Percentiles rank a stretch among this genome's conserved stretches.
phyloP scores from a whole-genome alignment of 2,888 invertebrate genomes.

The Melinopterus prodromus region DNA sequence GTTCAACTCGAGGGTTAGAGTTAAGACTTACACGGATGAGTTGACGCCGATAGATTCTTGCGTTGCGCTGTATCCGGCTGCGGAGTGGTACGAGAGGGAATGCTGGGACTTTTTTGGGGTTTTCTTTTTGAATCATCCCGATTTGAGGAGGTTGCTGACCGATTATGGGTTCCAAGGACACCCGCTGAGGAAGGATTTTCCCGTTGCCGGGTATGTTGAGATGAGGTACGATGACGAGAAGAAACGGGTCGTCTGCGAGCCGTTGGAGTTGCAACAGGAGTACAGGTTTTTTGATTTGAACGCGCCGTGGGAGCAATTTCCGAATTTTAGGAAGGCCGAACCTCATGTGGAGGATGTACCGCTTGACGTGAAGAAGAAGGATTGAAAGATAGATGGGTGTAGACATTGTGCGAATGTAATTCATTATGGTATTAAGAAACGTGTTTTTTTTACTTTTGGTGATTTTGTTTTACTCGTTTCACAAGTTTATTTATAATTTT shows the following conservation, averaged over 20 bases:
- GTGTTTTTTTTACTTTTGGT: too few species aligned
- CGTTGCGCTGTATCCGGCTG: conserved; percentile 78
- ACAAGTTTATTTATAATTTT: too few species aligned
- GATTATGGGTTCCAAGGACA: conserved; percentile 98
- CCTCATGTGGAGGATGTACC: conserved; percentile 69
- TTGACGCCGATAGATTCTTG: conserved; percentile 85
- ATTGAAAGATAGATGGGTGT: not conserved
- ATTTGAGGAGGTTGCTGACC: conserved; percentile 90
- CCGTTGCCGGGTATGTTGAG: conserved; percentile 92
- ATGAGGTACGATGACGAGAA: conserved; percentile 93
- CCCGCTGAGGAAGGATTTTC: conserved; percentile 94
- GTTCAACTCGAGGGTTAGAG: conserved; percentile 86
- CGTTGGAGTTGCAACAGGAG: conserved; percentile 92
- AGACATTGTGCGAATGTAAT: not conserved
- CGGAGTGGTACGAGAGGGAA: conserved; percentile 93
- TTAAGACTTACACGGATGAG: conserved; percentile 96
- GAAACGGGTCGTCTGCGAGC: conserved; percentile 91
- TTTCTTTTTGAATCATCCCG: conserved; percentile 95
- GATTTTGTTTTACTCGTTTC: too few species aligned
- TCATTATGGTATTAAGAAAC: not conserved
- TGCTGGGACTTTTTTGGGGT: conserved; percentile 98
- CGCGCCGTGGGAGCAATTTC: conserved; percentile 96
- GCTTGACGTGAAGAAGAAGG: conserved; percentile 9
- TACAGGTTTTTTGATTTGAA: conserved; percentile 93
- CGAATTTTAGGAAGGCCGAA: conserved; percentile 75